phyloP scores from a whole-genome alignment of 1,140 invertebrate genomes.

The Aphelenchoides besseyi region DNA sequence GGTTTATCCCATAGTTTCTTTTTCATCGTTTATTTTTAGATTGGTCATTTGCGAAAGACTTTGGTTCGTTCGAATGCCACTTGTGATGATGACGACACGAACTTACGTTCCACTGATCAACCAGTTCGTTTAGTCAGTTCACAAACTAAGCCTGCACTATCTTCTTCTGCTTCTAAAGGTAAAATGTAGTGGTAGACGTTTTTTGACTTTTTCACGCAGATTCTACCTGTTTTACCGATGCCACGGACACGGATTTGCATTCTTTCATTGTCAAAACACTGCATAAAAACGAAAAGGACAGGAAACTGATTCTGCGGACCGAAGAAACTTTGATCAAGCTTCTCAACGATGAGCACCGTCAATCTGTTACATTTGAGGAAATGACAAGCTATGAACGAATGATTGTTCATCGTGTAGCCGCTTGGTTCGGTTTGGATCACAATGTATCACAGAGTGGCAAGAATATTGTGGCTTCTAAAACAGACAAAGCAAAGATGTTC shows the following conservation, averaged over 20 bases:
- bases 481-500: slow-evolving; percentile 13
- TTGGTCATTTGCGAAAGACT: slow-evolving; percentile 5
- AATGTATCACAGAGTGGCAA: slow-evolving; percentile 19
- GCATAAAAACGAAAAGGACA: slow-evolving; percentile 29
- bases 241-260: slow-evolving; percentile 12
- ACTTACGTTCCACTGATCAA: not conserved
- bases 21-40: not conserved
- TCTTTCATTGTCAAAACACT: slow-evolving; percentile 25
- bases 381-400: slow-evolving; percentile 29
- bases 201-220: not conserved
- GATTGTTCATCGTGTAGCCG: slow-evolving; percentile 28
- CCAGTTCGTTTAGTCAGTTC: slow-evolving; percentile 15
- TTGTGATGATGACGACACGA: slow-evolving; percentile 5
- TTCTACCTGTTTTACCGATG: slow-evolving; percentile 15
- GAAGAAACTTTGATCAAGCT: slow-evolving; percentile 13
- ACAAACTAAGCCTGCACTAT: slow-evolving; percentile 15
- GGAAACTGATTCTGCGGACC: slow-evolving; percentile 11
- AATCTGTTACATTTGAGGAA: not conserved
- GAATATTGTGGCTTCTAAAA: slow-evolving; percentile 22
- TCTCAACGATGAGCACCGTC: not conserved
- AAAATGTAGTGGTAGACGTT: not conserved
- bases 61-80: not conserved
- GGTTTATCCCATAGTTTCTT: not conserved
- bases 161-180: slow-evolving; percentile 12
- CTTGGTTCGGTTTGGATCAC: slow-evolving; percentile 29